Conservation (phyloP, 1,140 invertebrate genomes). For the Neuroterus valhalla region DNA sequence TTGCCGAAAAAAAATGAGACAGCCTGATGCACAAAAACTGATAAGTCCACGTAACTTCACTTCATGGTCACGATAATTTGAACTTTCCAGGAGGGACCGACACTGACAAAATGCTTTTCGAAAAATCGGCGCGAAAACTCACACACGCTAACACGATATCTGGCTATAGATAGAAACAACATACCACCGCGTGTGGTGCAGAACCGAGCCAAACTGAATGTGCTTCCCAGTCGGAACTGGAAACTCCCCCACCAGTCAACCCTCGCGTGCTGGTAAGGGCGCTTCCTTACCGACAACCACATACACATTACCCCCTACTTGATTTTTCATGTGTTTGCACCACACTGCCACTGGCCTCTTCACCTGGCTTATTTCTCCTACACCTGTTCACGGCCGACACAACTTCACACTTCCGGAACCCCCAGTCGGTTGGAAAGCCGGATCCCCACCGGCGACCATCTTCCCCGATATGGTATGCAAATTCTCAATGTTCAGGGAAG, state of each 20-base stretch:
- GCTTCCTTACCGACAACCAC: slow-evolving; percentile 50
- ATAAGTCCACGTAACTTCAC: background rate
- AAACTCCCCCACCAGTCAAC: slow-evolving; percentile 34
- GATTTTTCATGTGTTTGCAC: slow-evolving; percentile 22
- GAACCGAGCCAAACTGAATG: slow-evolving; percentile 57
- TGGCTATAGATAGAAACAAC: slow-evolving; percentile 5
- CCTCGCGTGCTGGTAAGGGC: slow-evolving; percentile 32
- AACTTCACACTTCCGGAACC: slow-evolving; percentile 25
- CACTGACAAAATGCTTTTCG: background rate
- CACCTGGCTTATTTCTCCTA: slow-evolving; percentile 18
- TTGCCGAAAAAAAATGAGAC: background rate
- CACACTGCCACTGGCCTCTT: slow-evolving; percentile 14
- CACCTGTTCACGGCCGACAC: slow-evolving; percentile 16
- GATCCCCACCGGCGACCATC: slow-evolving; percentile 6
- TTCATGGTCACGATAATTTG: background rate
- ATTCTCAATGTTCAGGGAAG: background rate
- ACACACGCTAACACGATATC: slow-evolving; percentile 38
- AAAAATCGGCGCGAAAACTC: slow-evolving; percentile 31
- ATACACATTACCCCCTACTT: slow-evolving; percentile 37
- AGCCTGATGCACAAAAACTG: background rate
- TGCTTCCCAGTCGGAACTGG: slow-evolving; percentile 44
- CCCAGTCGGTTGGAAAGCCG: slow-evolving; percentile 14
- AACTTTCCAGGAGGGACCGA: background rate
- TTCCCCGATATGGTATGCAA: background rate
- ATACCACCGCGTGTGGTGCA: slow-evolving; percentile 53